Percentiles rank a stretch among this genome's conserved stretches.
phyloP scores from a whole-genome alignment of 2,797 vertebrate species.

The Microctenopoma stevenorrisi region DNA sequence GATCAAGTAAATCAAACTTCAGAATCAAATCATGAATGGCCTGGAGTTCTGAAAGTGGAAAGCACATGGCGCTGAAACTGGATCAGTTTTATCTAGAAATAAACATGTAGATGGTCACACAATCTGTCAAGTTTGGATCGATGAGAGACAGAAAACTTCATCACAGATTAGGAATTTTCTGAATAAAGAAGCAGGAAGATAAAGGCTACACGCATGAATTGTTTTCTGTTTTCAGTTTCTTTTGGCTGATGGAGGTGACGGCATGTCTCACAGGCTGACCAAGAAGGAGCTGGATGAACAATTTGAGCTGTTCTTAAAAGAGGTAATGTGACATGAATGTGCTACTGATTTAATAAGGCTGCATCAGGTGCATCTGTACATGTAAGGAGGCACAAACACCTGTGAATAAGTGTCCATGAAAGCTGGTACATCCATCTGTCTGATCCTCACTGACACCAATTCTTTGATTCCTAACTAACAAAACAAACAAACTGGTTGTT shows the following conservation, averaged over 20 bases:
- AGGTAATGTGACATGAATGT: constrained; percentile 81
- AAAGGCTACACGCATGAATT: not conserved
- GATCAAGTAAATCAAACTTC: too few relatives aligned
- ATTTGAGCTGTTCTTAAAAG: constrained; percentile 94
- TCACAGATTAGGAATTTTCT: too few relatives aligned
- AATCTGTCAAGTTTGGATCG: not conserved
- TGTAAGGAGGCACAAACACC: not conserved
- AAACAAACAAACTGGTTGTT: not conserved
- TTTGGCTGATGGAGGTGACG: constrained; percentile 13
- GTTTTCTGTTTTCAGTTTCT: not conserved
- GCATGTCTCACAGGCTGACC: constrained; percentile 85
- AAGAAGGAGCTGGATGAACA: constrained; percentile 91
- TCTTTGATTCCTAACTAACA: not conserved
- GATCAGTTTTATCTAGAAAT: not conserved
- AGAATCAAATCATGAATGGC: too few relatives aligned
- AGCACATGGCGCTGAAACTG: too few relatives aligned
- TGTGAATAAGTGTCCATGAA: not conserved
- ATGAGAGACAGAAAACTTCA: too few relatives aligned
- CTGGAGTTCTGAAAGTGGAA: too few relatives aligned
- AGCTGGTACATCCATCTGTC: not conserved
- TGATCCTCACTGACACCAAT: not conserved
- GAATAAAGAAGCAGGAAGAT: not conserved
- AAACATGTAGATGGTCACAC: not conserved
- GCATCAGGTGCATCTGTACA: not conserved
- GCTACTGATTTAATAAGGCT: not conserved